Conservation (phyloP, 2,797 vertebrate species). For the Myripristis jacobus region DNA sequence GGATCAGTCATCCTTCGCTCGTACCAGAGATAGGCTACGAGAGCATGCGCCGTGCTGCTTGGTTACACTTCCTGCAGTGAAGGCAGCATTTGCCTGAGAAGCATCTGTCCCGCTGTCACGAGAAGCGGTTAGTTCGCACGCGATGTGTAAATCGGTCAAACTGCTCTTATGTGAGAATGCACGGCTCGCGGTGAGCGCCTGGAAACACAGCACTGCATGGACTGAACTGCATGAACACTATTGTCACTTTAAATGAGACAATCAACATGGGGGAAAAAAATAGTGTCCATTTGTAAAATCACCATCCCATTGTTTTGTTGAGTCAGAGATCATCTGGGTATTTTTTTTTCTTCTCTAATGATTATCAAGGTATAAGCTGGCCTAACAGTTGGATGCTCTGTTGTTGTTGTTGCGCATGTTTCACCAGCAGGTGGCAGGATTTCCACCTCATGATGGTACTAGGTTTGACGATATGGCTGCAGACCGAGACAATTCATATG, state of each 20-base stretch:
- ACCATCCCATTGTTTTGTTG: too few relatives aligned
- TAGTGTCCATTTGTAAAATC: background rate
- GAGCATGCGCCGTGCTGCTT: conserved; percentile 77
- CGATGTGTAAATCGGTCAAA: conserved; percentile 78
- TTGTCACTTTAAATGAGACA: background rate
- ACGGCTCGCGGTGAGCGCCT: conserved; percentile 32
- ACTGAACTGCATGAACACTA: background rate
- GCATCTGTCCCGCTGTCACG: conserved; percentile 82
- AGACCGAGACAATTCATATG: background rate
- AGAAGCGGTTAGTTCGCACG: conserved; percentile 78
- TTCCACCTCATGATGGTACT: background rate
- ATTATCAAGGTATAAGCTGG: background rate
- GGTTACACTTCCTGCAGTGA: conserved; percentile 75
- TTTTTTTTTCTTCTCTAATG: background rate
- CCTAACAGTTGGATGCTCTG: conserved; percentile 1
- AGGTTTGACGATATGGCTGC: background rate
- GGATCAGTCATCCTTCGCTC: conserved; percentile 60
- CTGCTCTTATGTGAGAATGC: conserved; percentile 59
- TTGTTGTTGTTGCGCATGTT: conserved; percentile 43
- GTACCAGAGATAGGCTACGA: conserved; percentile 26
- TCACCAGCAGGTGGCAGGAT: conserved; percentile 64
- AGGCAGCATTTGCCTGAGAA: conserved; percentile 79
- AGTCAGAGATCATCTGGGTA: background rate
- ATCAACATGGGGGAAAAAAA: background rate
- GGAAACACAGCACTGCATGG: background rate